These are phyloP conservation scores for Alethe diademata DNA, from an alignment of 2,113 vertebrate species.

Conservation along the genomic window DNA sequence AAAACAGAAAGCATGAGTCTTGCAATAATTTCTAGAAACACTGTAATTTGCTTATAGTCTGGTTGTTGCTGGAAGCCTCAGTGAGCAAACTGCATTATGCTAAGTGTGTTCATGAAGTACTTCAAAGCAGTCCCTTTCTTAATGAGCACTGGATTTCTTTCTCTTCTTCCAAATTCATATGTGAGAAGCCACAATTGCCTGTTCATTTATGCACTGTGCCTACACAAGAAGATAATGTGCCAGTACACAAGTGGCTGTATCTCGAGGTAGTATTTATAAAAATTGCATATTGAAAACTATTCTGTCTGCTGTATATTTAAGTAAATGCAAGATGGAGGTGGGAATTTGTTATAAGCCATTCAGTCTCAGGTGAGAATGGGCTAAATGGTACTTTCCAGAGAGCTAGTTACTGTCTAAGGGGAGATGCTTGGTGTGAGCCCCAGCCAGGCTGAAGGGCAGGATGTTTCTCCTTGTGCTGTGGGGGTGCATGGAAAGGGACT, in stretches of 20 bases:
- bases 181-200: not conserved
- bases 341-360: not conserved
- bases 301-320: not conserved
- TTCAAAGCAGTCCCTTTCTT: slow-evolving; percentile 14
- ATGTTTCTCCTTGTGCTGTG: not conserved
- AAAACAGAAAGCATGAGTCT: not conserved
- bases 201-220: not conserved
- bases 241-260: not conserved
- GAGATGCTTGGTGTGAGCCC: not conserved
- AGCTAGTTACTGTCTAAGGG: not conserved
- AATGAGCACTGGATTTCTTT: accelerated
- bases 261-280: not conserved
- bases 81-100: not conserved
- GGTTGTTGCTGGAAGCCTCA: not conserved
- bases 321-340: not conserved
- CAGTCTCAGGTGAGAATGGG: not conserved
- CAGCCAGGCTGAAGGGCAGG: not conserved
- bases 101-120: not conserved
- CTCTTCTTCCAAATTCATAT: not conserved
- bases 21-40: not conserved
- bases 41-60: not conserved
- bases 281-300: not conserved
- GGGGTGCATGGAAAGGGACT: not conserved
- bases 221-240: not conserved
- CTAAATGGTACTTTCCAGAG: not conserved